These are phyloP conservation scores for Hirtodrosophila confusa DNA, from an alignment of 2,888 invertebrate species.

Conservation along the genomic window DNA sequence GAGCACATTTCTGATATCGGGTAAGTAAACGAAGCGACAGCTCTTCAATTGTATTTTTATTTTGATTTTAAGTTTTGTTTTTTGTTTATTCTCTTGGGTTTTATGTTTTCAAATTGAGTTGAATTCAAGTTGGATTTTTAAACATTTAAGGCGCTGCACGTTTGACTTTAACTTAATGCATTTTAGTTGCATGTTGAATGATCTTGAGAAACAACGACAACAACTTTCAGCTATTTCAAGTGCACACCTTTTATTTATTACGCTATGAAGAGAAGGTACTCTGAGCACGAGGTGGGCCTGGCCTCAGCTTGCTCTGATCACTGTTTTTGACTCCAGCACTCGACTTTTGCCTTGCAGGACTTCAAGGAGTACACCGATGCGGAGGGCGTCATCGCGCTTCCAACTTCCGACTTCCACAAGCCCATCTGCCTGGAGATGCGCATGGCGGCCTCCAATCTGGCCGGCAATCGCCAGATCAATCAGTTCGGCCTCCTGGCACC, in stretches of 20 bases:
- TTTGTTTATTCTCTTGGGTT: conserved; percentile 8
- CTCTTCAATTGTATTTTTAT: neutral
- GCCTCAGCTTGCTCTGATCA: neutral
- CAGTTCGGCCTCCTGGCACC: conserved; percentile 72
- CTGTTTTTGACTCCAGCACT: conserved; percentile 6
- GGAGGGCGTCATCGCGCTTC: conserved; percentile 93
- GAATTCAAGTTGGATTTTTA: conserved; percentile 4
- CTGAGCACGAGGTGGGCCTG: conserved; percentile 7
- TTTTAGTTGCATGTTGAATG: conserved; percentile 69
- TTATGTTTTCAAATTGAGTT: conserved; percentile 5
- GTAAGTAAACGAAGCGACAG: conserved; percentile 43
- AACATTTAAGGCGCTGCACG: conserved; percentile 55
- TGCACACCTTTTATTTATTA: conserved; percentile 23
- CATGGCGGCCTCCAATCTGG: conserved; percentile 73
- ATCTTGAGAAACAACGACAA: conserved; percentile 44
- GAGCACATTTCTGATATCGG: conserved; percentile 12
- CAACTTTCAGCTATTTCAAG: conserved; percentile 31
- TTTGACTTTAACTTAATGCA: conserved; percentile 65
- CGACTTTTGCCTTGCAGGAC: conserved; percentile 86
- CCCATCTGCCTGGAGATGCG: conserved; percentile 93
- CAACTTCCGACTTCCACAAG: conserved; percentile 93
- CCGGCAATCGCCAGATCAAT: conserved; percentile 56
- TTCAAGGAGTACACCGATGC: conserved; percentile 96
- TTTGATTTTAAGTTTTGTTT: neutral
- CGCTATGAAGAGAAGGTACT: too few relatives aligned